Conservation (phyloP, 2,797 vertebrate genomes). For the Scleropages formosus region DNA sequence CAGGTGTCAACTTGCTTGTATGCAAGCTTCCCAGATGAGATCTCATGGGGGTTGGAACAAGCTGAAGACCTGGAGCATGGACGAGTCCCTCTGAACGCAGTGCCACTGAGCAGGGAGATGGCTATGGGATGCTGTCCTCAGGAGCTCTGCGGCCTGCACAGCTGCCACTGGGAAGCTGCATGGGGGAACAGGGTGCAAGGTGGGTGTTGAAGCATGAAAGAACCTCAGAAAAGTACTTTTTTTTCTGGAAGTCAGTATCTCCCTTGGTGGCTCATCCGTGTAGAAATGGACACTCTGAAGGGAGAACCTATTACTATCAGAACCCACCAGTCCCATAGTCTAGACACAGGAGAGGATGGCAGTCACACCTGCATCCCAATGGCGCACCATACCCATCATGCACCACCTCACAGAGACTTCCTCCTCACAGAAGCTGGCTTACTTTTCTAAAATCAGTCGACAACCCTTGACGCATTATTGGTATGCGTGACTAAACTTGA, state of each 20-base stretch:
- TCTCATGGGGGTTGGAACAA: not conserved
- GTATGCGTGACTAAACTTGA: not conserved
- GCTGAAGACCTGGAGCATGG: not conserved
- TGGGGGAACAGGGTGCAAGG: no score
- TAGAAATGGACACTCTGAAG: no score
- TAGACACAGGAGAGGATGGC: not conserved
- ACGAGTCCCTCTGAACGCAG: no score
- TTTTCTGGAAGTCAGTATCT: no score
- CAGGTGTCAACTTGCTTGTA: not conserved
- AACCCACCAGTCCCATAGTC: not conserved
- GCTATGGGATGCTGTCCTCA: no score
- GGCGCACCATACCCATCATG: conserved; percentile 14
- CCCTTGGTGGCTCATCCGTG: no score
- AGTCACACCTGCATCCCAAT: conserved; percentile 1
- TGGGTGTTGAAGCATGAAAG: no score
- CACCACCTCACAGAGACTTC: not conserved
- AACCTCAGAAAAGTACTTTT: no score
- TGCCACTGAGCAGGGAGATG: no score
- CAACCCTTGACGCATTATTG: conserved; percentile 6
- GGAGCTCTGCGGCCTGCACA: no score
- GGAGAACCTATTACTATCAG: not conserved
- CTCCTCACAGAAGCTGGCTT: not conserved
- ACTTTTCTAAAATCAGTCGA: not conserved
- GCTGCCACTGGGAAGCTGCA: no score
- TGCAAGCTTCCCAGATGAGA: not conserved